Base-by-base conservation (phyloP, 2,797 vertebrate species). In the Danio aesculapii region DNA sequence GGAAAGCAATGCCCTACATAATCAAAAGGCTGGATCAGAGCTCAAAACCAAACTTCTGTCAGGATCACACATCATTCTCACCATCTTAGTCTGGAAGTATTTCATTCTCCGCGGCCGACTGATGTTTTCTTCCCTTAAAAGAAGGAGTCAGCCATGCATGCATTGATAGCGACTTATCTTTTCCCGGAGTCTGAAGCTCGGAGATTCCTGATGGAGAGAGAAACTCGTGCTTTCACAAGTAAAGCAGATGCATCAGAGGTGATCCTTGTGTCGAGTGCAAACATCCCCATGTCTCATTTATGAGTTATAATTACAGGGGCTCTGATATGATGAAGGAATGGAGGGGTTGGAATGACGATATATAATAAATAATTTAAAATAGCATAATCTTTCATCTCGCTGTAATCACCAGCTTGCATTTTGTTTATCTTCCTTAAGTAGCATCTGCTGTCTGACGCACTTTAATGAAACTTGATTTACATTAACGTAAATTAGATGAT, bases 381-480 rank as follows among this genome's bases (percentile, higher is more conserved):
- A 59, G 63, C 74, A 52, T 79, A 81, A 82, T 87, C 81, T 87
- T 78, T 87, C 84, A 88, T 88, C 81, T 85, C 62, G 70, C 67
- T 70, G 72, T 77, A 84, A 87, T 84, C 83, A 86, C 75, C 85
- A 82, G 73, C 67, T 76, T 81, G 81, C 71, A 83, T 82, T 84
- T 85, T 87, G 71, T 84, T 88, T 83, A 77, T 88, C 82, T 86
- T 81, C 73, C 78, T 84, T 79, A 86, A 86, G 85, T 81, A 82
- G 79, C 86, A 90, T 88, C 89, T 90, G 87, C 80, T 83, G n/a
- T 72, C 52, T 79, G 84, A 86, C 52, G 73, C 78, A 68, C 8
- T 8, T 70, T 83, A 82, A 88, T 84, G 69, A 70, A 71, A 73
- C 44, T 75, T 71, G 83, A 87, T 87, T 72, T 78, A 74, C 83